Evolutionary conservation across 2,797 vertebrate species (phyloP).

Genomic region (Decapterus maruadsi): DNA sequence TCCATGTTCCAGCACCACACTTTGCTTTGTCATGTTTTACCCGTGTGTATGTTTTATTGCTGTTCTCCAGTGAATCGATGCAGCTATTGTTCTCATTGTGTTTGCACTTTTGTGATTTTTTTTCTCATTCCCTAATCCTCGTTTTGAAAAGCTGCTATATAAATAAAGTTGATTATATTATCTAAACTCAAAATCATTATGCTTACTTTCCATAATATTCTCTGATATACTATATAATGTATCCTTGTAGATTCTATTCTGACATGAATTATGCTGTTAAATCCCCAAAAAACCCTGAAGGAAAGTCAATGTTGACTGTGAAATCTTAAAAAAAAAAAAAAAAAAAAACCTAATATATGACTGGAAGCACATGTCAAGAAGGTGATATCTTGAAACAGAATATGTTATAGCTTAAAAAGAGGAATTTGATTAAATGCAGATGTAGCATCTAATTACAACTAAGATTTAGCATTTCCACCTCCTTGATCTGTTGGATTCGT

Average conservation of each 20-base stretch:
- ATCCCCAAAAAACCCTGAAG: neutral
- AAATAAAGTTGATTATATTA: no score
- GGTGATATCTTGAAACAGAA: neutral
- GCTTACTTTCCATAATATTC: no score
- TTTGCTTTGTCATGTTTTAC: no score
- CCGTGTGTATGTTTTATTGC: neutral
- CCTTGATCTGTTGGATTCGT: neutral
- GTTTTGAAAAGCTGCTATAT: no score
- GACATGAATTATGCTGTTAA: slow-evolving; percentile 23
- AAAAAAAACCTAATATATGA: neutral
- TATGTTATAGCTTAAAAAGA: neutral
- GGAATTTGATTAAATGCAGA: neutral
- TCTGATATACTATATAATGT: no score
- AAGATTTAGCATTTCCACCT: neutral
- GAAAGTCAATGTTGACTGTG: neutral
- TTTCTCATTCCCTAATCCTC: no score
- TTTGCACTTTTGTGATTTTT: no score
- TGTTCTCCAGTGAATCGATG: no score
- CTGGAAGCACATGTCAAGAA: neutral
- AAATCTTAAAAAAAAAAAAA: neutral
- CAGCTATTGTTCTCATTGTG: no score
- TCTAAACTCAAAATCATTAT: no score
- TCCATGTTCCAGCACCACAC: neutral
- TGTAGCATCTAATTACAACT: neutral
- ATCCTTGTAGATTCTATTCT: neutral